Conservation (phyloP, 35 echinoderm and acorn worm genomes). For the Acanthaster planci region DNA sequence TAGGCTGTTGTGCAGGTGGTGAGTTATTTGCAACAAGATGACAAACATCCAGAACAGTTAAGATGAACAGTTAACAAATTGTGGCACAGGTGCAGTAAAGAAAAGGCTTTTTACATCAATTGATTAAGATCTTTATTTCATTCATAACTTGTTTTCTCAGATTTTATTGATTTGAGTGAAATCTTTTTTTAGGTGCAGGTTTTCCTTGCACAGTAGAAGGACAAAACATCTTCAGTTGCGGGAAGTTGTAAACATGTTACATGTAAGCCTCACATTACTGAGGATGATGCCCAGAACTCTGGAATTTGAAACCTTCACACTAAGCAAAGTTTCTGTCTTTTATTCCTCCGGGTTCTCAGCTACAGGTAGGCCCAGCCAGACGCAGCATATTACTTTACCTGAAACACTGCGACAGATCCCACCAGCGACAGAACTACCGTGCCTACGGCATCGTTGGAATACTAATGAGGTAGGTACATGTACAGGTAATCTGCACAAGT, state of each 20-base stretch:
- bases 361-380: conserved; percentile 31
- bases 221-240: too few species aligned
- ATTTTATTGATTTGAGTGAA: too few species aligned
- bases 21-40: too few species aligned
- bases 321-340: background rate
- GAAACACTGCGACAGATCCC: conserved; percentile 28
- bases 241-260: too few species aligned
- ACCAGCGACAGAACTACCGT: background rate
- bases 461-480: conserved; percentile 29
- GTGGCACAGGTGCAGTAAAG: background rate
- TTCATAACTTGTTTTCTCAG: background rate
- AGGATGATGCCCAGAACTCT: background rate
- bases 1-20: too few species aligned
- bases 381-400: conserved; percentile 27
- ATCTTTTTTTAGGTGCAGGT: too few species aligned
- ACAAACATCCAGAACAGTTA: too few species aligned
- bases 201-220: too few species aligned
- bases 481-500: too few species aligned
- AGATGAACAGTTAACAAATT: too few species aligned
- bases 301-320: conserved; percentile 3
- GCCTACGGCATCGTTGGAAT: conserved; percentile 31
- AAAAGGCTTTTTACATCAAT: background rate
- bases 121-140: background rate
- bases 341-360: background rate
- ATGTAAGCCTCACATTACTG: too few species aligned